Base-by-base conservation (phyloP, 2,888 invertebrate genomes). In the Oligia latruncula region DNA sequence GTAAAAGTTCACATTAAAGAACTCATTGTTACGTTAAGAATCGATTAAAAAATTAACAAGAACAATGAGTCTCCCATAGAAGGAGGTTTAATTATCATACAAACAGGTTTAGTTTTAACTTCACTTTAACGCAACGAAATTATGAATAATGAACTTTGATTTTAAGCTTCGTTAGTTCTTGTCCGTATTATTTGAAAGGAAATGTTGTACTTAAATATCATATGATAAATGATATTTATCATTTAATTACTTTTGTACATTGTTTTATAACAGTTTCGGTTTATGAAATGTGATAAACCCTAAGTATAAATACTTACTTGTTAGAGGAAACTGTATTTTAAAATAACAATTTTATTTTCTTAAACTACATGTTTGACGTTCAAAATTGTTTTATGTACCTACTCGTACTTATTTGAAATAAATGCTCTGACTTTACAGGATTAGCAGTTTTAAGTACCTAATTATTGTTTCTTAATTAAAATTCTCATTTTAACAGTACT, bases 91-190 rank as follows among this genome's bases (percentile, higher is more conserved):
- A 95, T 95, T 95, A 95, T 89, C 94, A 94, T 94, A 94, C 91
- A 92, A 94, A 93, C 95, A 89, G 93, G 93, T 94, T 95, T 91
- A 91, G 92, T 92, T 93, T 92, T 90, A 91, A 92, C 91, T 93
- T 92, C 90, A 93, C 88, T 90, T 92, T 90, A 92, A 93, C 92
- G 91, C 93, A 93, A 93, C 93, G 94, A 93, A 95, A 93, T 94
- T 95, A 95, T 95, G 95, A 95, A 95, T 95, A 95, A 95, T 95
- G 93, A 94, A 94, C 91, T 93, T 90, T 93, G 91, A 93, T 94
- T 95, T 95, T 94, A 95, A 93, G 96, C 94, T 95, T 95, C 95
- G 96, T 94, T 95, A 94, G 93, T 90, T 94, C 92, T 93, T 93
- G 94, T 92, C 91, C 91, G 81, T 79, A 78, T 71, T 72, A 64